Percentiles rank a stretch among this genome's conserved stretches.
Conservation (phyloP, 2,888 invertebrate genomes). For the Spialia ferax region DNA sequence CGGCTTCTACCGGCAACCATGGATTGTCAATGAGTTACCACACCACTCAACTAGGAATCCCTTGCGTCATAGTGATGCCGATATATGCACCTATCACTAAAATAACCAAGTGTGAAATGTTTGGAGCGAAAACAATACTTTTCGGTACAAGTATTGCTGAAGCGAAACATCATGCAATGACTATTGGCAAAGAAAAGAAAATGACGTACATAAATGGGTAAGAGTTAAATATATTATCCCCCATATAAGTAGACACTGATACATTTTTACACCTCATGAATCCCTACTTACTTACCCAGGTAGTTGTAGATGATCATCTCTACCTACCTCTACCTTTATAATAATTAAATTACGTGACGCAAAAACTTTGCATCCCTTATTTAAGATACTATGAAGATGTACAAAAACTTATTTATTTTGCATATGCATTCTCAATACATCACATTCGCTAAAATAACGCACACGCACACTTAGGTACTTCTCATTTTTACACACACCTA, state of each 20-base stretch:
- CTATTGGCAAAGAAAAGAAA: conserved; percentile 89
- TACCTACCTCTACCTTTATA: too few relatives aligned
- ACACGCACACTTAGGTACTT: too few relatives aligned
- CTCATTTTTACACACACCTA: too few relatives aligned
- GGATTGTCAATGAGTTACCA: conserved; percentile 93
- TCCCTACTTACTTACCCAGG: too few relatives aligned
- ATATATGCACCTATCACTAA: conserved; percentile 96
- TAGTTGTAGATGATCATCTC: too few relatives aligned
- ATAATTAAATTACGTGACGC: too few relatives aligned
- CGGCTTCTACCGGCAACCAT: conserved; percentile 97
- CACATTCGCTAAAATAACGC: too few relatives aligned
- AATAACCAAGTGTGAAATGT: conserved; percentile 92
- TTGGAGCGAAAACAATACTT: conserved; percentile 93
- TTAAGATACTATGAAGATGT: too few relatives aligned
- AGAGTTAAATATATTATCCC: conserved; percentile 46
- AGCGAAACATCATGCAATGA: conserved; percentile 92
- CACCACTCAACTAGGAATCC: conserved; percentile 88
- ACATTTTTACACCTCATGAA: too few relatives aligned
- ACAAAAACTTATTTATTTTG: too few relatives aligned
- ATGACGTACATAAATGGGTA: conserved; percentile 95
- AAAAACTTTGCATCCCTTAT: too few relatives aligned
- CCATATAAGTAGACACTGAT: not conserved
- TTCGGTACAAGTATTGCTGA: conserved; percentile 93
- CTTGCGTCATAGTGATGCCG: conserved; percentile 96
- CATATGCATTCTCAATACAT: too few relatives aligned